phyloP scores from a whole-genome alignment of 2,113 vertebrate species.

The Tachuris rubrigastra region DNA sequence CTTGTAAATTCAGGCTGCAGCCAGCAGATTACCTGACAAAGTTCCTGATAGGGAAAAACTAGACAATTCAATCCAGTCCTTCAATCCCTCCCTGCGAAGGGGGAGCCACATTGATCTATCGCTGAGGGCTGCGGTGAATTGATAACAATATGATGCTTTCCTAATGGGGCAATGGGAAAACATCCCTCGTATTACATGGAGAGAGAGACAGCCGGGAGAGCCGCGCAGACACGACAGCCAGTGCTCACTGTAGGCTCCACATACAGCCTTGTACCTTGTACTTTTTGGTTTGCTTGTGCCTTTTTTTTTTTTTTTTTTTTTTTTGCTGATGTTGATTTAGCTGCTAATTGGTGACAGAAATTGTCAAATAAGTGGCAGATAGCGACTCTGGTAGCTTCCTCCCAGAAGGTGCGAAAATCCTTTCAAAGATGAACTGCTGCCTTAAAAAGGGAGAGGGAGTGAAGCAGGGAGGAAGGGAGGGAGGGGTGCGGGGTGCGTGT shows the following conservation, averaged over 20 bases:
- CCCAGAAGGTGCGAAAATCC: slow-evolving; percentile 92
- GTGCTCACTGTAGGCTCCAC: slow-evolving; percentile 47
- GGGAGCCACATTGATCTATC: slow-evolving; percentile 78
- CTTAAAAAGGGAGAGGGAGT: slow-evolving; percentile 68
- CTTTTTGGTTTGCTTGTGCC: slow-evolving; percentile 69
- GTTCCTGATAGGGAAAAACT: slow-evolving; percentile 86
- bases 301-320: slow-evolving; percentile 44
- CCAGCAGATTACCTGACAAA: slow-evolving; percentile 91
- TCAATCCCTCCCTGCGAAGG: slow-evolving; percentile 78
- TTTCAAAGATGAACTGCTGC: slow-evolving; percentile 87
- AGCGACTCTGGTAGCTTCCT: slow-evolving; percentile 89
- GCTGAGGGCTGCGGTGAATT: slow-evolving; percentile 76
- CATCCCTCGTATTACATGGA: background rate
- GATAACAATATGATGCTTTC: slow-evolving; percentile 82
- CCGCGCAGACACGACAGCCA: background rate
- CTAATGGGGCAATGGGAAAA: slow-evolving; percentile 77
- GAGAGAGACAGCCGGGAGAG: background rate
- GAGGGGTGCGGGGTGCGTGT: background rate
- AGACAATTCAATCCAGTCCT: slow-evolving; percentile 88
- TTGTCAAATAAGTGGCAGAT: slow-evolving; percentile 98
- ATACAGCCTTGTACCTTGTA: slow-evolving; percentile 43
- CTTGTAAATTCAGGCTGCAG: slow-evolving; percentile 86
- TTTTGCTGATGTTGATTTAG: slow-evolving; percentile 96
- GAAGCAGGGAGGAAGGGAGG: background rate
- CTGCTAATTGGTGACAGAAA: slow-evolving; percentile 99